These are phyloP conservation scores for Melanargia galathea DNA, from an alignment of 2,888 invertebrate species.

Conservation along the genomic window DNA sequence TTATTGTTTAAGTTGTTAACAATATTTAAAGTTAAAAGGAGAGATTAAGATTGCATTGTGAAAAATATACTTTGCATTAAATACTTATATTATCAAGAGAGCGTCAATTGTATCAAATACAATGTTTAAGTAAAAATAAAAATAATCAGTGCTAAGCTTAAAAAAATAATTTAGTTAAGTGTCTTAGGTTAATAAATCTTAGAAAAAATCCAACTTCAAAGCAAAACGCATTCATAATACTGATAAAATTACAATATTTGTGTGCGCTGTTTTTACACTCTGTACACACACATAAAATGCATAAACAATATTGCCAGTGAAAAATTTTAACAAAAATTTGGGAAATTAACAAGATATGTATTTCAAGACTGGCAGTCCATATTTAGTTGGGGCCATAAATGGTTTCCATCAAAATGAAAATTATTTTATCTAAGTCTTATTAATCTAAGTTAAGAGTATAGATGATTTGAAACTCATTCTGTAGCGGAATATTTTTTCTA, in stretches of 20 bases:
- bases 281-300: neutral
- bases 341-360: neutral
- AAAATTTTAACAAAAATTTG: neutral
- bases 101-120: conserved; percentile 79
- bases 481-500: conserved; percentile 35
- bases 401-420: conserved; percentile 1
- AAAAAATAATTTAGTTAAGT: conserved; percentile 53
- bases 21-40: conserved; percentile 75
- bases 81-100: conserved; percentile 53
- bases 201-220: neutral
- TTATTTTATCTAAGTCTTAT: conserved; percentile 4
- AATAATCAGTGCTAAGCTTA: conserved; percentile 62
- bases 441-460: conserved; percentile 28
- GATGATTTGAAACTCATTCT: conserved; percentile 33
- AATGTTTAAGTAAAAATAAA: conserved; percentile 62
- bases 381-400: conserved; percentile 21
- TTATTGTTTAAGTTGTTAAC: conserved; percentile 66
- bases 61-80: conserved; percentile 69
- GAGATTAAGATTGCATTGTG: conserved; percentile 80
- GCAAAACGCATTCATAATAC: neutral
- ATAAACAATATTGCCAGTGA: conserved; percentile 2
- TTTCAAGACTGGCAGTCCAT: conserved; percentile 5
- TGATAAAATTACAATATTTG: neutral
- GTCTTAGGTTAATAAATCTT: conserved; percentile 31
- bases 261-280: neutral